These are phyloP conservation scores for Hemicrepidius hirtus DNA, from an alignment of 2,888 invertebrate species.

Conservation along the genomic window DNA sequence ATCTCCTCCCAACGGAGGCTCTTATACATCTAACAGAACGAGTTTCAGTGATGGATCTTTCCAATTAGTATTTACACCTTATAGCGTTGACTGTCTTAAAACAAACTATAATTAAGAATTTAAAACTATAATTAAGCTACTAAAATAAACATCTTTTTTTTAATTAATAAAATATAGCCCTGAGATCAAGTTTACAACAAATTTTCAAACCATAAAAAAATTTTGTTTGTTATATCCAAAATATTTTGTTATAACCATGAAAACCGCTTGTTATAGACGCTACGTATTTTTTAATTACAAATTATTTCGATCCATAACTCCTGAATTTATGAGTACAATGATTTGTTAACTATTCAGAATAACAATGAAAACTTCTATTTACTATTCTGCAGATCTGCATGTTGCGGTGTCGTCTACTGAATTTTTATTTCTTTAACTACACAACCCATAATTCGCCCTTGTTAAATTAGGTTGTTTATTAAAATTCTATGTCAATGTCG, in stretches of 20 bases:
- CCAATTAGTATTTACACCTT: conserved; percentile 21
- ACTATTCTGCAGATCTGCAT: conserved; percentile 22
- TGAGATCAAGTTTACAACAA: too few relatives aligned
- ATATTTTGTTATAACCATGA: too few relatives aligned
- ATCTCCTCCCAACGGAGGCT: background rate
- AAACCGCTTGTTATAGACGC: too few relatives aligned
- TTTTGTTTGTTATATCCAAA: too few relatives aligned
- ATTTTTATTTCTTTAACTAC: conserved; percentile 16
- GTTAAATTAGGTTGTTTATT: conserved; percentile 24
- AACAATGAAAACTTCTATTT: conserved; percentile 27
- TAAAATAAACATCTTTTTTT: too few relatives aligned
- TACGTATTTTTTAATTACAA: too few relatives aligned
- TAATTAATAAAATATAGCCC: too few relatives aligned
- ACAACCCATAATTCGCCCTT: conserved; percentile 5
- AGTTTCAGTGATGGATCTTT: conserved; percentile 13
- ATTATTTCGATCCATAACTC: too few relatives aligned
- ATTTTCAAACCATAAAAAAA: too few relatives aligned
- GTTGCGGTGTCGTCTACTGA: conserved; percentile 4
- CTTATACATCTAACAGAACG: background rate
- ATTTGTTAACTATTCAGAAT: conserved; percentile 12
- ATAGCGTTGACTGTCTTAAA: background rate
- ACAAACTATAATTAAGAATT: too few relatives aligned
- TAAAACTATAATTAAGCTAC: too few relatives aligned
- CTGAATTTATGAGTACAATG: conserved; percentile 21
- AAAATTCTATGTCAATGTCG: conserved; percentile 26